Evolutionary conservation across 2,888 invertebrate genomes (phyloP).

Genomic region (Axea sp.): DNA sequence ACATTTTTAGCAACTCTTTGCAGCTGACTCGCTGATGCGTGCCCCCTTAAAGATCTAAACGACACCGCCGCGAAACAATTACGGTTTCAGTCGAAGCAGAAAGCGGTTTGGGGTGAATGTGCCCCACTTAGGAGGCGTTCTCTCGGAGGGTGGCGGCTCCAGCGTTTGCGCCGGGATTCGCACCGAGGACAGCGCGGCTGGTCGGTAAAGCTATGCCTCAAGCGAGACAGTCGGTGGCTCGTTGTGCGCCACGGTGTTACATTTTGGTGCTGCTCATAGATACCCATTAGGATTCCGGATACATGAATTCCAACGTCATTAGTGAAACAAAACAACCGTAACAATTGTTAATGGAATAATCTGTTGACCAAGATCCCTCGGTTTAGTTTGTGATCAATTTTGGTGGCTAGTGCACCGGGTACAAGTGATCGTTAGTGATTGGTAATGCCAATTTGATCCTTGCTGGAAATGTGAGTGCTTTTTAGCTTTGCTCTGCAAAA

Average conservation of each 20-base stretch:
- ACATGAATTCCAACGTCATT: not conserved
- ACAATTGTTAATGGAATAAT: not conserved
- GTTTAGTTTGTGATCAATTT: slow-evolving; percentile 2
- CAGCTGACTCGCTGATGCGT: slow-evolving; percentile 31
- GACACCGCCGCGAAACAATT: slow-evolving; percentile 63
- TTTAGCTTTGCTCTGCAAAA: slow-evolving; percentile 10
- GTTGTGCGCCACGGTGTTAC: slow-evolving; percentile 76
- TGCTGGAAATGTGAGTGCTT: slow-evolving; percentile 18
- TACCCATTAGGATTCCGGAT: slow-evolving; percentile 6
- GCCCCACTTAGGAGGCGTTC: slow-evolving; percentile 49
- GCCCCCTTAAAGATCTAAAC: slow-evolving; percentile 48
- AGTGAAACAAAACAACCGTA: not conserved
- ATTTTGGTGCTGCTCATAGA: slow-evolving; percentile 19
- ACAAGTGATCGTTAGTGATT: slow-evolving; percentile 34
- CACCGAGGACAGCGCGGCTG: slow-evolving; percentile 70
- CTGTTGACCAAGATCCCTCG: not conserved
- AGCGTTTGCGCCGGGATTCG: slow-evolving; percentile 75
- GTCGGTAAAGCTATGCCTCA: slow-evolving; percentile 72
- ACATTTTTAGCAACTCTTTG: slow-evolving; percentile 42
- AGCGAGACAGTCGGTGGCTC: slow-evolving; percentile 77
- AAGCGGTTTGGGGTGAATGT: slow-evolving; percentile 60
- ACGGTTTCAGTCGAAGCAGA: slow-evolving; percentile 64
- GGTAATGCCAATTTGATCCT: too few species aligned
- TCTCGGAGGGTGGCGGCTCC: slow-evolving; percentile 65
- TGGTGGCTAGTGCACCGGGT: slow-evolving; percentile 5